Conservation (phyloP, 2,888 invertebrate species). For the Tenthredo amoena region DNA sequence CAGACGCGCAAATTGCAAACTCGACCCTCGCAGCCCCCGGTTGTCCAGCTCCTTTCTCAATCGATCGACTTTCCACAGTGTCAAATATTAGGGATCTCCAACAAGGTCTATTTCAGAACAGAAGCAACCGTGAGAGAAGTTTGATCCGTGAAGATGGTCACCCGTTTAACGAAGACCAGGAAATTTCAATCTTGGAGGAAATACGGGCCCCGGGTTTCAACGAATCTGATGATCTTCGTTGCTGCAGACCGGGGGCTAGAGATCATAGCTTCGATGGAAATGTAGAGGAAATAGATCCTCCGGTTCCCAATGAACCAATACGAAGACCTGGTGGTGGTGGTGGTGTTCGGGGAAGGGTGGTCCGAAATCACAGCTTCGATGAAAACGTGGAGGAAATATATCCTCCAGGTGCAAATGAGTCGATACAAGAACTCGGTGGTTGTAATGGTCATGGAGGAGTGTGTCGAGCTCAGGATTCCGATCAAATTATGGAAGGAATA, state of each 20-base stretch:
- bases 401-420: background rate
- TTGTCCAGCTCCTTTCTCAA: background rate
- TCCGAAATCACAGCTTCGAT: background rate
- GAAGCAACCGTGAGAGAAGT: background rate
- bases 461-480: background rate
- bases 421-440: background rate
- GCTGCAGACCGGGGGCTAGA: background rate
- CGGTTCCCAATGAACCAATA: background rate
- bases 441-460: background rate
- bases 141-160: background rate
- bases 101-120: background rate
- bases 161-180: background rate
- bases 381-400: background rate
- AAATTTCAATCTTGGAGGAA: slow-evolving; percentile 12
- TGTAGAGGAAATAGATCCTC: background rate
- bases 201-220: background rate
- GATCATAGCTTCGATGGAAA: background rate
- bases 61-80: background rate
- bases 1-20: background rate
- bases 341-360: background rate
- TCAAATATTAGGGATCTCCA: background rate
- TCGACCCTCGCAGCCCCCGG: background rate
- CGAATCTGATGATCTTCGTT: background rate
- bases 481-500: background rate
- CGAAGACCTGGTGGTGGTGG: background rate